Evolutionary conservation across 1,140 invertebrate species (phyloP).

Genomic region (Drosophila erecta): DNA sequence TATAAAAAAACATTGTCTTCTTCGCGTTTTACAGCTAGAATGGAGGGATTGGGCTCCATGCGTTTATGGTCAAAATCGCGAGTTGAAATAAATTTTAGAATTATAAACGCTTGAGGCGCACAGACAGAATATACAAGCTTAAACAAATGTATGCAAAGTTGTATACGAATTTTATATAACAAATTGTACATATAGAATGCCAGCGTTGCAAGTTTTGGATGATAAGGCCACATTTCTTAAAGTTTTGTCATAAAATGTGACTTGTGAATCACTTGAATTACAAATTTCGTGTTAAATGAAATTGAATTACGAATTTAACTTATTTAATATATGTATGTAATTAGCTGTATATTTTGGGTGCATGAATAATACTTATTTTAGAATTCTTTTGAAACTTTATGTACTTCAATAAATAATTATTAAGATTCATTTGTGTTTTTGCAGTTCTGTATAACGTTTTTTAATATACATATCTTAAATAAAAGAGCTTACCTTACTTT

Average conservation of each 20-base stretch:
- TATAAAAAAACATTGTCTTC: slow-evolving; percentile 46
- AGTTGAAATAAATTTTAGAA: no score
- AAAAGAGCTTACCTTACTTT: neutral
- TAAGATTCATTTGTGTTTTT: neutral
- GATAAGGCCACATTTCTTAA: neutral
- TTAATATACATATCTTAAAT: neutral
- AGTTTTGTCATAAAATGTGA: neutral
- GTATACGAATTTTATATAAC: no score
- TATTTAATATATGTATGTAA: neutral
- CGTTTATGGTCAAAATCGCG: no score
- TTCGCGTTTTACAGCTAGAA: neutral
- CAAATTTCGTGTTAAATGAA: neutral
- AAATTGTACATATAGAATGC: no score
- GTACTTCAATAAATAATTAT: neutral
- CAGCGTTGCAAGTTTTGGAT: neutral
- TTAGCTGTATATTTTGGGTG: neutral
- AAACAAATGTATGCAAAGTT: no score
- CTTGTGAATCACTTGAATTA: neutral
- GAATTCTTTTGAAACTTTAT: neutral
- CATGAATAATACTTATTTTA: neutral
- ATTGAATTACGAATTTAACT: neutral
- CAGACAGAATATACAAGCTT: no score
- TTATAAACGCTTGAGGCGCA: no score
- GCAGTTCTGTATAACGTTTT: neutral
- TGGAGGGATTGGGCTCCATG: no score